Base-by-base conservation (phyloP, 1,140 invertebrate genomes). In the Ceratosolen solmsi region DNA sequence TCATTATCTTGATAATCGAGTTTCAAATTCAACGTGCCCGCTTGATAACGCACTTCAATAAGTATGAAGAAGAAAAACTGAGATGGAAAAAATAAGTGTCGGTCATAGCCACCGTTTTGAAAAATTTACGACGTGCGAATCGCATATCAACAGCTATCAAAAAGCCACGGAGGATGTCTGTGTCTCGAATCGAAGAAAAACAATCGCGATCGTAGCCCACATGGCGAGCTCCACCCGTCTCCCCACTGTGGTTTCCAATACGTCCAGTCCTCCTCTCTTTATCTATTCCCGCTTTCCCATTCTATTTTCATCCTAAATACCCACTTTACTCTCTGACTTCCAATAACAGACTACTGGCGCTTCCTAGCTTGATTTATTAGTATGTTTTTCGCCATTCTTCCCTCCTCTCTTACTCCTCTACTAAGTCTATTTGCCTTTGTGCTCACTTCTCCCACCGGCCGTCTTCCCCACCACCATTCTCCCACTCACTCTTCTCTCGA, bases 351-450 rank as follows among this genome's bases (percentile, higher is more conserved):
- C 17, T 79, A 58, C 25, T 65, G 25, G 33, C 68, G 82, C 20
- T 36, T 54, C 54, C 83, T 84, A 86, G 85, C 84, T 80, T 87
- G 87, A 88, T 88, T 88, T 88, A 88, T 87, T 85, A 79, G 82
- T 79, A 76, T 87, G 85, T 88, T 87, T 86, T 87, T 83, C 76
- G 72, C 77, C 49, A 41, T 72, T 83, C 79, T 79, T 83, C 79
- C 70, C 78, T 86, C 75, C 85, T 82, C 70, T 17, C 0, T 7
- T 65, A 1, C 27, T 20, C 30, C 17, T 20, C 25, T 60, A 9
- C 54, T 5, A 1, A 11, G 4, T 9, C 1, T 27, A 9, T 71
- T 13, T 46, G 0, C 25, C 3, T 46, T n/a, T 25, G 1, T 4
- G n/a, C n/a, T n/a, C n/a, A n/a, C n/a, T 25, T 46, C 11, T 71